Percentiles rank a stretch among this genome's conserved stretches.
Evolutionary conservation across 2,888 invertebrate species (phyloP).

Genomic region (Notodonta dromedarius): DNA sequence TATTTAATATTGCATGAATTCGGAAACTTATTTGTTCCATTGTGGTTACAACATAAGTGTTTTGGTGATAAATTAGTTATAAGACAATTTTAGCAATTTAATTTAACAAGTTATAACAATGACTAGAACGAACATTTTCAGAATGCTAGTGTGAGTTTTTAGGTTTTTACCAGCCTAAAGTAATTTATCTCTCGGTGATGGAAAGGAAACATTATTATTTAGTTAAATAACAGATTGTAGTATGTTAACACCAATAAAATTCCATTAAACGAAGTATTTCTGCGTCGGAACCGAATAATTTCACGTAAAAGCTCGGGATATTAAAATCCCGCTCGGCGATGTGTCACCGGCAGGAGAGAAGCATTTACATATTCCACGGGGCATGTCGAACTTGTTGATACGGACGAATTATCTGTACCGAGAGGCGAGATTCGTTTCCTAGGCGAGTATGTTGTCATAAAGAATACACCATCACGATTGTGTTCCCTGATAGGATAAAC

Average conservation of each 20-base stretch:
- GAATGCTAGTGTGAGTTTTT: too few relatives aligned
- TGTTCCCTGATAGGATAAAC: not conserved
- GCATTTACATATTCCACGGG: constrained; percentile 37
- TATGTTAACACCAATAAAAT: not conserved
- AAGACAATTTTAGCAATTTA: too few relatives aligned
- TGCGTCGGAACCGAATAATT: constrained; percentile 26
- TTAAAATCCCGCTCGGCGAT: constrained; percentile 26
- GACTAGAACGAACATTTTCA: too few relatives aligned
- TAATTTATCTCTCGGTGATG: too few relatives aligned
- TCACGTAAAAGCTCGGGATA: constrained; percentile 30
- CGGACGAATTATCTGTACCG: constrained; percentile 23
- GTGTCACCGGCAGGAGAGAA: constrained; percentile 29
- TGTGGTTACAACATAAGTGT: too few relatives aligned
- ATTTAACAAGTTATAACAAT: too few relatives aligned
- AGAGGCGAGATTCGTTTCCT: constrained; percentile 13
- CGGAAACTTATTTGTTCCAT: too few relatives aligned
- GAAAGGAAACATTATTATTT: not conserved
- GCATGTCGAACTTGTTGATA: constrained; percentile 37
- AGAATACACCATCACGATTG: not conserved
- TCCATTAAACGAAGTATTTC: constrained; percentile 5
- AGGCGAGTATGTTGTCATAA: not conserved
- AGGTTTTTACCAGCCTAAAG: too few relatives aligned
- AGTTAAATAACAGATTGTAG: not conserved
- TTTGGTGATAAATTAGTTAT: too few relatives aligned
- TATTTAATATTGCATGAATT: too few relatives aligned